These are phyloP conservation scores for Drosophila engyochracea DNA, from an alignment of 2,888 invertebrate genomes.

Conservation along the genomic window DNA sequence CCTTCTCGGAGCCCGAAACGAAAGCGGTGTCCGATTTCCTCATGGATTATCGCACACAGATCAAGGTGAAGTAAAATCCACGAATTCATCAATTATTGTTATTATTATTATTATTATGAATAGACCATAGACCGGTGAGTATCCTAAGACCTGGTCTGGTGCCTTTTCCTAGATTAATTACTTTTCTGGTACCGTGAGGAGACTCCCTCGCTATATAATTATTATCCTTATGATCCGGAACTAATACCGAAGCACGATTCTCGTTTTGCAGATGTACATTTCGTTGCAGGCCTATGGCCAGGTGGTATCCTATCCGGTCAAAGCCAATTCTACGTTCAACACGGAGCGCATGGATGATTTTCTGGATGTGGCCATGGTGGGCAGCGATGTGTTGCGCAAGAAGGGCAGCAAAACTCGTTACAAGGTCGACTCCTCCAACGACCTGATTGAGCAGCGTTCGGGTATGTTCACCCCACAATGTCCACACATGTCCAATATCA, in stretches of 20 bases:
- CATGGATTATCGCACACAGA: conserved; percentile 87
- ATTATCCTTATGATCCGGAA: neutral
- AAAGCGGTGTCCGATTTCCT: conserved; percentile 88
- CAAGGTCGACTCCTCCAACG: conserved; percentile 84
- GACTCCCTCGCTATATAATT: neutral
- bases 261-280: conserved; percentile 86
- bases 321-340: conserved; percentile 81
- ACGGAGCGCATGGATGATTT: conserved; percentile 83
- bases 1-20: conserved; percentile 93
- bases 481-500: neutral
- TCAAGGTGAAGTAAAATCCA: conserved; percentile 86
- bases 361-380: conserved; percentile 84
- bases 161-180: neutral
- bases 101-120: neutral
- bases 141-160: neutral
- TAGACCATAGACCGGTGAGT: neutral
- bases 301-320: conserved; percentile 88
- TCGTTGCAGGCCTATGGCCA: conserved; percentile 90
- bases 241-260: neutral
- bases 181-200: neutral
- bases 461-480: conserved; percentile 62
- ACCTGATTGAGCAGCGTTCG: conserved; percentile 82
- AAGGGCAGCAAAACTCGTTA: conserved; percentile 83
- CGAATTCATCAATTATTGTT: neutral
- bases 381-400: conserved; percentile 82